These are phyloP conservation scores for Podargus strigoides DNA, from an alignment of 2,797 vertebrate genomes.

Conservation along the genomic window DNA sequence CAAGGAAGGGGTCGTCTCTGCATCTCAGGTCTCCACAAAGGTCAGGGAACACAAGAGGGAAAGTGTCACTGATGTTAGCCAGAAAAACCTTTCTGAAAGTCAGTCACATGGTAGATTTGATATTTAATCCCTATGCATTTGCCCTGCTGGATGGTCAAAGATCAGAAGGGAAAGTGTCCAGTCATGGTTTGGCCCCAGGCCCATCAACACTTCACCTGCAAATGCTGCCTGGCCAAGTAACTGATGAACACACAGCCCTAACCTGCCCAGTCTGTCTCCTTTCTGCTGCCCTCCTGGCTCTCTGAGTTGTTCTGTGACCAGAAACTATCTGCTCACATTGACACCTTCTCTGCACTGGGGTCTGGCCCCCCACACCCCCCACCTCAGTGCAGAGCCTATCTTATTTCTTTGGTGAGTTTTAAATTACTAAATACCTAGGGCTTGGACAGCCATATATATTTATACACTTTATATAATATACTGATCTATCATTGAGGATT, in stretches of 20 bases:
- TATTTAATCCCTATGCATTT: background rate
- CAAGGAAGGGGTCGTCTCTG: background rate
- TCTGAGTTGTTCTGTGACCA: background rate
- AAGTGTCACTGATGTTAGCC: background rate
- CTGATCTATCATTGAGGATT: background rate
- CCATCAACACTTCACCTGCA: background rate
- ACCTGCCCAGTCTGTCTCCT: background rate
- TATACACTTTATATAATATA: background rate
- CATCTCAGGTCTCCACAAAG: background rate
- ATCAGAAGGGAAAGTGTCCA: background rate
- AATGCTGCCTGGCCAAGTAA: background rate
- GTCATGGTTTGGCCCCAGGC: background rate
- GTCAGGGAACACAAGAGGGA: background rate
- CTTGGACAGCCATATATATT: background rate
- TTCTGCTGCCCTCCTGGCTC: background rate
- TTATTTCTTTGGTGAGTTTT: background rate
- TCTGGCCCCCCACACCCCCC: background rate
- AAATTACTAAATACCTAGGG: background rate
- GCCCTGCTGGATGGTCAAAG: background rate
- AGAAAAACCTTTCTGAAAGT: background rate
- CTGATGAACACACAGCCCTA: background rate
- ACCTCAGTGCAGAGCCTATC: background rate
- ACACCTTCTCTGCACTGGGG: rapidly evolving
- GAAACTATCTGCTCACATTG: background rate
- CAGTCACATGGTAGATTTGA: background rate